Evolutionary conservation across 2,888 invertebrate genomes (phyloP).

Genomic region (Perizoma affinitatum): DNA sequence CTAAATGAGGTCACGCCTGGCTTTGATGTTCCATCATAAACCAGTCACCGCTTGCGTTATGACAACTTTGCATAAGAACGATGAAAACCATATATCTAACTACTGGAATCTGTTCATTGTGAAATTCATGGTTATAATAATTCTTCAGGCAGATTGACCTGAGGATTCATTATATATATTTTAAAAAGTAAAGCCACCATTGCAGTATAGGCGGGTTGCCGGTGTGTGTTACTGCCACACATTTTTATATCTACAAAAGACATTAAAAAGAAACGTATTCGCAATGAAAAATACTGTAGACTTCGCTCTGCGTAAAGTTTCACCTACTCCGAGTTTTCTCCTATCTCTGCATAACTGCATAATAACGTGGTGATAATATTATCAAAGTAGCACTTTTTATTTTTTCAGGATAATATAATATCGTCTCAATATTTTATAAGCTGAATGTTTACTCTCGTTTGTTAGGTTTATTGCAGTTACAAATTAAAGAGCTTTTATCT

Average conservation of each 20-base stretch:
- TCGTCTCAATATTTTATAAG: too few relatives aligned
- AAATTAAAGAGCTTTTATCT: conserved; percentile 7
- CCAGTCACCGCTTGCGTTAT: conserved; percentile 49
- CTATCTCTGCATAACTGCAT: too few relatives aligned
- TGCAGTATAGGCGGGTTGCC: conserved; percentile 1
- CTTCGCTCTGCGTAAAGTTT: too few relatives aligned
- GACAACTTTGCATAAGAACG: conserved; percentile 34
- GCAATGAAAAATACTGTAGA: too few relatives aligned
- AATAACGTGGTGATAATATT: too few relatives aligned
- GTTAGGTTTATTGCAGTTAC: background rate
- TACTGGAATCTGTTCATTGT: conserved; percentile 11
- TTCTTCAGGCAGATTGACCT: conserved; percentile 4
- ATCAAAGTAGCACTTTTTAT: too few relatives aligned
- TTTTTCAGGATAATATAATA: too few relatives aligned
- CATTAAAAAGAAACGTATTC: too few relatives aligned
- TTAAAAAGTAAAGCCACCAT: conserved; percentile 19
- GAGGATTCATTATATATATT: too few relatives aligned
- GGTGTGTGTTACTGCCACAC: background rate
- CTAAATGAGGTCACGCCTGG: conserved; percentile 53
- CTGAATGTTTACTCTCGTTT: background rate
- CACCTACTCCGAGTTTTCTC: too few relatives aligned
- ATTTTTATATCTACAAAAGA: too few relatives aligned
- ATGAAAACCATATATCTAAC: conserved; percentile 29
- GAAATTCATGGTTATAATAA: conserved; percentile 23
- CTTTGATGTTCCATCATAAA: conserved; percentile 54